A percentile compares a stretch with the other conserved stretches of the same genome.
Evolutionary conservation across 2,113 vertebrate species (phyloP).

Genomic region (Ammodramus savannarum): DNA sequence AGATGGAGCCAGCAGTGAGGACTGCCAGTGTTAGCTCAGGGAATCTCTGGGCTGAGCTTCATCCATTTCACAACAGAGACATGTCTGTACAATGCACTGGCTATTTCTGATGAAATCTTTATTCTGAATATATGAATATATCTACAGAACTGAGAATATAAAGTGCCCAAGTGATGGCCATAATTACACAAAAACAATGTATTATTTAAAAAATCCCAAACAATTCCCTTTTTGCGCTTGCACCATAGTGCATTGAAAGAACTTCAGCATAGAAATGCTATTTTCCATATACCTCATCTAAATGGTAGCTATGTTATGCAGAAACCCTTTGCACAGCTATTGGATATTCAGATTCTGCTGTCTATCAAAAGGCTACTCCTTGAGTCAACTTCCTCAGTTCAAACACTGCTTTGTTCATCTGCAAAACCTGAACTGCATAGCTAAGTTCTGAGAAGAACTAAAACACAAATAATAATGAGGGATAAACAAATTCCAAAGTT

Average conservation of each 20-base stretch:
- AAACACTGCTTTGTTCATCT: background rate
- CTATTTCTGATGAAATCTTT: background rate
- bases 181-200: background rate
- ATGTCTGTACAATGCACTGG: background rate
- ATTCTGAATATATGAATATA: background rate
- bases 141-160: background rate
- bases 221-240: background rate
- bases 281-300: background rate
- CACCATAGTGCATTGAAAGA: background rate
- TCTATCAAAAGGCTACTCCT: background rate
- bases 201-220: background rate
- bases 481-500: constrained; percentile 3
- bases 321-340: background rate
- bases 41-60: background rate
- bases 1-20: background rate
- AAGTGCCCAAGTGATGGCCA: background rate
- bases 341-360: background rate
- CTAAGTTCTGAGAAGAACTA: background rate
- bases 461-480: background rate
- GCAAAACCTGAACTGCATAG: background rate
- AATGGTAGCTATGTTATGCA: background rate
- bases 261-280: background rate
- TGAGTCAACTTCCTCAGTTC: background rate
- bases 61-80: background rate
- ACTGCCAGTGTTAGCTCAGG: background rate